A percentile compares a stretch with the other conserved stretches of the same genome.
phyloP scores from a whole-genome alignment of 2,797 vertebrate genomes.

The Saguinus oedipus region DNA sequence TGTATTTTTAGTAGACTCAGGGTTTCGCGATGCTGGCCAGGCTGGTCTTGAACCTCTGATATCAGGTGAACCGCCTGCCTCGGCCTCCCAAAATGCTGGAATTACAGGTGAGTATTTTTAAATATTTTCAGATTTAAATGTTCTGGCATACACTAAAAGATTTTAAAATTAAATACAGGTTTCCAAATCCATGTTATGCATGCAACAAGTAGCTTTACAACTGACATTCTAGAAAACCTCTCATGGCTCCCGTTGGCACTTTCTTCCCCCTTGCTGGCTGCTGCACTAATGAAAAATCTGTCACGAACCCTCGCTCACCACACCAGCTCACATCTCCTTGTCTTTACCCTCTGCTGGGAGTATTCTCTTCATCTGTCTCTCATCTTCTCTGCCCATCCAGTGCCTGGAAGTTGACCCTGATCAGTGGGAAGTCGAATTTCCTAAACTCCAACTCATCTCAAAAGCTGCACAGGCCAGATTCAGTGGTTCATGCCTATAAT shows the following conservation, averaged over 20 bases:
- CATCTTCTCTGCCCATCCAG: neutral
- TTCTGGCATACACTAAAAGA: neutral
- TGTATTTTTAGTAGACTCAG: too few relatives aligned
- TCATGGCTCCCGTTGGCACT: rapidly evolving
- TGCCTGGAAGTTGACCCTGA: neutral
- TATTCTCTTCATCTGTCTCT: neutral
- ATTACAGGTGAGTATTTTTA: neutral
- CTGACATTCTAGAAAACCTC: neutral
- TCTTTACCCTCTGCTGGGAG: too few relatives aligned
- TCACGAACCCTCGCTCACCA: neutral
- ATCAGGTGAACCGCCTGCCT: neutral
- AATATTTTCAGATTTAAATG: neutral
- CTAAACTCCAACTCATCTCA: neutral
- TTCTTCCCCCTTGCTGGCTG: neutral
- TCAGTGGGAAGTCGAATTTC: neutral
- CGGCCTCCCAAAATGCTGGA: too few relatives aligned
- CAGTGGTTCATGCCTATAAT: too few relatives aligned
- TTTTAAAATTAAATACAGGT: neutral
- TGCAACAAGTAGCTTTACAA: neutral
- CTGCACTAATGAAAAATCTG: neutral
- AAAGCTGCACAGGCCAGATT: neutral
- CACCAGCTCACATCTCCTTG: neutral
- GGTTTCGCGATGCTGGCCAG: neutral
- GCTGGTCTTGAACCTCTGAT: neutral
- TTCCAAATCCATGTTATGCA: neutral